Conservation (phyloP, 23 tunicate species). For the Trididemnum nubilum region DNA sequence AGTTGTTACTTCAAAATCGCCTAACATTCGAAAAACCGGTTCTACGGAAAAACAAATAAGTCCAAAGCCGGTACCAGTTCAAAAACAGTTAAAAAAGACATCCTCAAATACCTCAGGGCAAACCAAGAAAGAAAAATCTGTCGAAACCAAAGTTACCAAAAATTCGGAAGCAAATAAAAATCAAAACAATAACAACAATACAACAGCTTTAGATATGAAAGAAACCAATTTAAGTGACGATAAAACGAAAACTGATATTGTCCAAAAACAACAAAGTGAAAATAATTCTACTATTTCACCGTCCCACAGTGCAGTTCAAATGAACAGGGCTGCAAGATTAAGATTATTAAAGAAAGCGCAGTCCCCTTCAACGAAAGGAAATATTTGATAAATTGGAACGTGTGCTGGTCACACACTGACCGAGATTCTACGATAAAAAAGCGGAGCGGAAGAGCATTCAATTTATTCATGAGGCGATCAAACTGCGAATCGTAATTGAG, state of each 20-base stretch:
- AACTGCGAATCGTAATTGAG: no score
- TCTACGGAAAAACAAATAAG: neutral
- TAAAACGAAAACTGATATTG: neutral
- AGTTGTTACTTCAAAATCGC: conserved; percentile 3
- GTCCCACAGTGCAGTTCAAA: conserved; percentile 33
- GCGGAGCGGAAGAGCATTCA: no score
- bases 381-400: no score
- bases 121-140: neutral
- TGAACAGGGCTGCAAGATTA: conserved; percentile 59
- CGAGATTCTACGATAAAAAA: no score
- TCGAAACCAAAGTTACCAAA: neutral
- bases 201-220: conserved; percentile 10
- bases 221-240: conserved; percentile 55
- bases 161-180: neutral
- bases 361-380: neutral
- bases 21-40: neutral
- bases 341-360: conserved; percentile 38
- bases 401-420: no score
- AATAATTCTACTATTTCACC: neutral
- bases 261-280: neutral
- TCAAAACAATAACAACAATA: neutral
- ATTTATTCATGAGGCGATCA: no score
- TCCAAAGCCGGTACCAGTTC: no score
- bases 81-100: no score
- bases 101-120: no score